Conservation (phyloP, 2,888 invertebrate species). For the Drosophila gaucha region DNA sequence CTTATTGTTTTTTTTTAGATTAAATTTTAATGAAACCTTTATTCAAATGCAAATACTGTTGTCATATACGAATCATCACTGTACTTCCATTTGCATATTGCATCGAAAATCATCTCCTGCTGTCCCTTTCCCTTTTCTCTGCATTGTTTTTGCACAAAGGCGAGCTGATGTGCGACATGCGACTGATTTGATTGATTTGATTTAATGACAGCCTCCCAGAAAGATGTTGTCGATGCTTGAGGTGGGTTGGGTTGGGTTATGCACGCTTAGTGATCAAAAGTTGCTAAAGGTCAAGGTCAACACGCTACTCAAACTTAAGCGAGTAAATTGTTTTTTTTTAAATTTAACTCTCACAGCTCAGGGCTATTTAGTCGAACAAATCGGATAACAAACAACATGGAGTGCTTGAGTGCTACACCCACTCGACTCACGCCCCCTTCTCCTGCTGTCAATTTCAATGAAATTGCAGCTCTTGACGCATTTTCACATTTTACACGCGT, state of each 20-base stretch:
- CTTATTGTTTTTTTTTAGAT: too few species aligned
- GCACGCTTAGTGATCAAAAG: slow-evolving; percentile 23
- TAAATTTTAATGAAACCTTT: too few species aligned
- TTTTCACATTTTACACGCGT: slow-evolving; percentile 56
- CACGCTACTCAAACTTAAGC: slow-evolving; percentile 2
- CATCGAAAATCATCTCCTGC: neutral
- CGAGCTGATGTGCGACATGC: slow-evolving; percentile 22
- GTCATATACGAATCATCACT: neutral
- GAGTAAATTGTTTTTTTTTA: slow-evolving; percentile 2
- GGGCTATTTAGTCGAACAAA: slow-evolving; percentile 5
- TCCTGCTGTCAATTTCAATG: slow-evolving; percentile 34
- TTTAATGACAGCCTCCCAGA: slow-evolving; percentile 40
- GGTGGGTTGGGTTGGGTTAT: neutral
- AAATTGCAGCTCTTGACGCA: slow-evolving; percentile 52
- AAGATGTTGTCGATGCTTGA: slow-evolving; percentile 5
- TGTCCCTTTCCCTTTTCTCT: neutral
- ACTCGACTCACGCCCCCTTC: neutral
- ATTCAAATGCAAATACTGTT: too few species aligned
- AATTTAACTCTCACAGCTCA: neutral
- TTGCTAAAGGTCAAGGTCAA: slow-evolving; percentile 31
- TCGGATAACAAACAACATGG: slow-evolving; percentile 10
- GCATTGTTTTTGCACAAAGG: neutral
- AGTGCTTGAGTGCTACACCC: neutral
- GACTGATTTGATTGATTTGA: slow-evolving; percentile 67
- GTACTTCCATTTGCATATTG: slow-evolving; percentile 15